Conservation (phyloP, 2,888 invertebrate species). For the Troides aeacus region DNA sequence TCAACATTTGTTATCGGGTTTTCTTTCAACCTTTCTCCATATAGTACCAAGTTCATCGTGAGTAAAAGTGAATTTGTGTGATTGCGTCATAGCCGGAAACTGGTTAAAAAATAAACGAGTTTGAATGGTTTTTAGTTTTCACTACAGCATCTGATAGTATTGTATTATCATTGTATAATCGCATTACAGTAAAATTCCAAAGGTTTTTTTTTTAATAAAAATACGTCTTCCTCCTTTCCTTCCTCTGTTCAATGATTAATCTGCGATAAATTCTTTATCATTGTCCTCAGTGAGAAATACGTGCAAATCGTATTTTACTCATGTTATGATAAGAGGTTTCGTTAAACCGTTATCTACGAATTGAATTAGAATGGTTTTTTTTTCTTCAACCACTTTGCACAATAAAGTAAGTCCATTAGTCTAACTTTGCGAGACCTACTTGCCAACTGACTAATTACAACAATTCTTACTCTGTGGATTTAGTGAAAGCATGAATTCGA, state of each 20-base stretch:
- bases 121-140: slow-evolving; percentile 22
- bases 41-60: slow-evolving; percentile 27
- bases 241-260: not conserved
- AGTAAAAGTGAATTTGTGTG: slow-evolving; percentile 28
- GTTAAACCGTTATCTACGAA: slow-evolving; percentile 12
- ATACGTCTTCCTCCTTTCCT: not conserved
- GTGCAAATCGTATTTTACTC: not conserved
- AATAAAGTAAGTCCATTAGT: slow-evolving; percentile 16
- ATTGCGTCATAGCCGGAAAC: slow-evolving; percentile 28
- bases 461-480: slow-evolving; percentile 17
- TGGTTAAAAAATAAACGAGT: slow-evolving; percentile 28
- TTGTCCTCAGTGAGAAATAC: not conserved
- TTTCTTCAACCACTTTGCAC: slow-evolving; percentile 8
- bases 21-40: slow-evolving; percentile 27
- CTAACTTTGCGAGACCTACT: slow-evolving; percentile 12
- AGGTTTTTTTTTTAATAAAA: not conserved
- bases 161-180: slow-evolving; percentile 16
- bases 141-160: slow-evolving; percentile 5
- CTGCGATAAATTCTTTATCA: not conserved
- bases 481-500: slow-evolving; percentile 23
- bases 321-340: not conserved
- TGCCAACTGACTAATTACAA: slow-evolving; percentile 25
- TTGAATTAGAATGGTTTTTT: slow-evolving; percentile 9
- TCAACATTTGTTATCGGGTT: not conserved
- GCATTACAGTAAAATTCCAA: not conserved